Evolutionary conservation across 2,797 vertebrate genomes (phyloP).

Genomic region (Glossophaga mutica): DNA sequence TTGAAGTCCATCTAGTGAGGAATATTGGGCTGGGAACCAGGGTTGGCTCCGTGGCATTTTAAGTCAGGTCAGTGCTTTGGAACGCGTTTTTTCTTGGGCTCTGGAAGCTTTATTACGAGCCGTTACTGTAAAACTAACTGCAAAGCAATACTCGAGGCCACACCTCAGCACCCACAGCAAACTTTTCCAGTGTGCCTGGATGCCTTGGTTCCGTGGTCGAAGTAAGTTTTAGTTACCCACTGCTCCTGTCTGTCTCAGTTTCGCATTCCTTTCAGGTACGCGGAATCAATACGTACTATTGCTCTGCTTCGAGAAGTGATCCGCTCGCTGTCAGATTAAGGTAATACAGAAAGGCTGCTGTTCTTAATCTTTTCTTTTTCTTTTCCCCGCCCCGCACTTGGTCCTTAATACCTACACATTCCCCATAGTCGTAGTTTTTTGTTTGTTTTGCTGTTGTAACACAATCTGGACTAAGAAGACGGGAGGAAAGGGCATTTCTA

Average conservation of each 20-base stretch:
- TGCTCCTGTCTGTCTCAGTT: neutral
- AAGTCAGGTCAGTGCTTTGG: no score
- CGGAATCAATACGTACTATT: no score
- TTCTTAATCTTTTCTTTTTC: no score
- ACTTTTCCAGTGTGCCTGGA: rapidly evolving
- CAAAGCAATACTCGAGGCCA: neutral
- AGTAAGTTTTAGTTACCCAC: neutral
- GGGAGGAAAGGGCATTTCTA: neutral
- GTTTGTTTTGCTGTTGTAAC: neutral
- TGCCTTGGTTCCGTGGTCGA: neutral
- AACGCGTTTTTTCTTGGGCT: no score
- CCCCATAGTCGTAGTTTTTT: neutral
- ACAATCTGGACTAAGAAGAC: neutral
- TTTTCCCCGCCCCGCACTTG: no score
- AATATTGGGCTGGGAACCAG: no score
- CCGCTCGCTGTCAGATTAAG: no score
- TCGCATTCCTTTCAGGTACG: neutral
- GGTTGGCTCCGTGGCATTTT: neutral
- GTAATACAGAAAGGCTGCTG: neutral
- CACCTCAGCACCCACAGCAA: neutral
- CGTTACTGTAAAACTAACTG: no score
- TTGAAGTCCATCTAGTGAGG: neutral
- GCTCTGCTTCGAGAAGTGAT: neutral
- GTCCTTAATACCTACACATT: neutral
- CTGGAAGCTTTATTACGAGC: no score